Percentiles rank a stretch among this genome's conserved stretches.
These are phyloP conservation scores for Phodopus roborovskii DNA, from an alignment of 2,113 vertebrate genomes.

Conservation along the genomic window DNA sequence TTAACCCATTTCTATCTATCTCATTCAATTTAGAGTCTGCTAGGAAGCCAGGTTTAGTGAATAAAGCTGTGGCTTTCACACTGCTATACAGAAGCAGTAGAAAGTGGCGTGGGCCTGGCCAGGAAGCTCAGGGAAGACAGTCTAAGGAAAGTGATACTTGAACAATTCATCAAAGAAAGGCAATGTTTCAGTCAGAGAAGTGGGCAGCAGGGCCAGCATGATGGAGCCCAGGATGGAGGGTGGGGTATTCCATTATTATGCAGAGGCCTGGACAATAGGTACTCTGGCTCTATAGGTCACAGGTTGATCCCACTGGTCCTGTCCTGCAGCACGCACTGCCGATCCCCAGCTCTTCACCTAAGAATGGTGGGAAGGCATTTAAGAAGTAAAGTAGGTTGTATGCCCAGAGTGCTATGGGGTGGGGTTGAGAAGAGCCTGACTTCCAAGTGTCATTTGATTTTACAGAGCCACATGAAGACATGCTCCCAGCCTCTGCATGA, in stretches of 20 bases:
- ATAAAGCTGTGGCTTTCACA: background rate
- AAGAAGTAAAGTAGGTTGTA: background rate
- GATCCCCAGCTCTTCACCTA: background rate
- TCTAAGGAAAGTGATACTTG: background rate
- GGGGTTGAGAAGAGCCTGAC: background rate
- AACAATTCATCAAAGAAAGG: background rate
- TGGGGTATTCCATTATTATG: background rate
- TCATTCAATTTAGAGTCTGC: background rate
- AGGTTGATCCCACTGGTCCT: background rate
- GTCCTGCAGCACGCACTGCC: background rate
- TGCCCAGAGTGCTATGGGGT: background rate
- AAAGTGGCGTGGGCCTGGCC: background rate
- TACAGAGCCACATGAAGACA: constrained; percentile 98
- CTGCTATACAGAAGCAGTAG: background rate
- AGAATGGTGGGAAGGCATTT: background rate
- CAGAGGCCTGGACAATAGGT: background rate
- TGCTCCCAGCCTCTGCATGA: constrained; percentile 98
- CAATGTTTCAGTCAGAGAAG: background rate
- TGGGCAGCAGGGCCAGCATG: background rate
- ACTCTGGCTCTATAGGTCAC: background rate
- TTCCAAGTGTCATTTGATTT: constrained; percentile 63
- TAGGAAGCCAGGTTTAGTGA: background rate
- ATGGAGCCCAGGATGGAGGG: background rate
- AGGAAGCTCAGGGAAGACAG: background rate
- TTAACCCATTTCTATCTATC: too few species aligned